Evolutionary conservation across 2,888 invertebrate genomes (phyloP), one percentile per base, ranked within the genome.

Genomic region (Camptogramma bilineatum): DNA sequence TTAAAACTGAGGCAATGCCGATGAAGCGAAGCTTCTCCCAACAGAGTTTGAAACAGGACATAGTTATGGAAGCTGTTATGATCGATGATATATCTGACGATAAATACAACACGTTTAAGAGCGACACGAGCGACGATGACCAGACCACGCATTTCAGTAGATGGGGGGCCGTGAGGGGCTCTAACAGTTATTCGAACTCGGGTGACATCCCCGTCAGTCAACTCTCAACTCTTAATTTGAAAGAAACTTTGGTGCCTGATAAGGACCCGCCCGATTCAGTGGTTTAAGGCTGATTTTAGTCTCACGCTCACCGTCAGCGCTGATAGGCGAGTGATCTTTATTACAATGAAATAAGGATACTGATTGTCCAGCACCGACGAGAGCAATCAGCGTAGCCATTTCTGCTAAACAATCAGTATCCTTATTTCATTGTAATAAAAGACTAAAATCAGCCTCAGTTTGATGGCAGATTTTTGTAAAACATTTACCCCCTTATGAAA

Each of bases 111-210:
- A 86, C 89, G 0, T 69, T 80, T 31, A 84, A 80, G 1, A 88
- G 88, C 21, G 77, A 70, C 0, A 83, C 66, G 13, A 82, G 69
- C 9, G 81, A 80, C 2, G 72, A 74, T 8, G 72, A 73, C 42
- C 66, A 0, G 77, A 82, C 28, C 34, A 80, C 18, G 0, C 75
- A 84, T 62, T 87, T 91, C 53, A 93, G 90, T 24, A 71, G 90
- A 0, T 94, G 94, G 94, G 91, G 94, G 0, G 80, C 90, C 0
- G 85, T 93, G 0, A 80, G 94, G 0, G 93, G 93, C 18, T 94
- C 94, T 0, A 93, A 94, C 48, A 94, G 91, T 19, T 93, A 91
- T 47, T 86, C 91, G 0, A 81, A 85, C 44, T 61, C 82, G 0
- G 71, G 78, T 0, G 83, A 79, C 2, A 71, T 90, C 0, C 91